A percentile compares a stretch with the other conserved stretches of the same genome.
These are phyloP conservation scores for Gymnarchus niloticus DNA, from an alignment of 2,113 vertebrate species.

Conservation along the genomic window DNA sequence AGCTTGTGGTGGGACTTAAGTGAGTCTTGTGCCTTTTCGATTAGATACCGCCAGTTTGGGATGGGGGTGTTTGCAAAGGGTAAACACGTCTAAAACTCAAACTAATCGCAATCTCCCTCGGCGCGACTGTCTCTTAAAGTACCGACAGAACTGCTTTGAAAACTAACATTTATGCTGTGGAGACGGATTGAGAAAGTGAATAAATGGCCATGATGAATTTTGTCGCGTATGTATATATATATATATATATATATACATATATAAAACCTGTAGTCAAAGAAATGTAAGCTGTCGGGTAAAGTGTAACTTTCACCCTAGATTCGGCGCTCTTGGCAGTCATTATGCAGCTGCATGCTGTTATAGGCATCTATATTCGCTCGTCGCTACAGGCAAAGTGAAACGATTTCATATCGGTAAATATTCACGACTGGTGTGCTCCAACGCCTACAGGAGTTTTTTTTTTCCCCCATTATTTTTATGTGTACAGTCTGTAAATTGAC, in stretches of 20 bases:
- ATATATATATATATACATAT: background rate
- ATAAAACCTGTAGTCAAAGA: background rate
- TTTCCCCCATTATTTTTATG: slow-evolving; percentile 47
- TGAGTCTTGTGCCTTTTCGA: background rate
- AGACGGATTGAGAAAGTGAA: background rate
- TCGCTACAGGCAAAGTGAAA: slow-evolving; percentile 39
- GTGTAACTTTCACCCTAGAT: background rate
- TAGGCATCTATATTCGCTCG: slow-evolving; percentile 30
- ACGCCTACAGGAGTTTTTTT: slow-evolving; percentile 34
- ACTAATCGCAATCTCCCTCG: slow-evolving; percentile 19
- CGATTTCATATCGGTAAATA: slow-evolving; percentile 40
- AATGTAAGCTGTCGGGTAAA: background rate
- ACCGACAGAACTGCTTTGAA: background rate
- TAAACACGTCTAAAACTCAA: slow-evolving; percentile 27
- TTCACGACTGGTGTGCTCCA: slow-evolving; percentile 46
- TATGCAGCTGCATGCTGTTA: no score
- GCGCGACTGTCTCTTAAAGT: background rate
- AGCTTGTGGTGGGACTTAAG: slow-evolving; percentile 23
- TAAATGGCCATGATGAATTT: no score
- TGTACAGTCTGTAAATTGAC: slow-evolving; percentile 53
- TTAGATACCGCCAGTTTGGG: slow-evolving; percentile 7
- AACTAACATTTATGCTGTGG: background rate
- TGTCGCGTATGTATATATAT: background rate
- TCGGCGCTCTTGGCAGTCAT: background rate
- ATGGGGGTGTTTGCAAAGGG: background rate